phyloP scores from a whole-genome alignment of 2,113 vertebrate species.

The Empidonax traillii region DNA sequence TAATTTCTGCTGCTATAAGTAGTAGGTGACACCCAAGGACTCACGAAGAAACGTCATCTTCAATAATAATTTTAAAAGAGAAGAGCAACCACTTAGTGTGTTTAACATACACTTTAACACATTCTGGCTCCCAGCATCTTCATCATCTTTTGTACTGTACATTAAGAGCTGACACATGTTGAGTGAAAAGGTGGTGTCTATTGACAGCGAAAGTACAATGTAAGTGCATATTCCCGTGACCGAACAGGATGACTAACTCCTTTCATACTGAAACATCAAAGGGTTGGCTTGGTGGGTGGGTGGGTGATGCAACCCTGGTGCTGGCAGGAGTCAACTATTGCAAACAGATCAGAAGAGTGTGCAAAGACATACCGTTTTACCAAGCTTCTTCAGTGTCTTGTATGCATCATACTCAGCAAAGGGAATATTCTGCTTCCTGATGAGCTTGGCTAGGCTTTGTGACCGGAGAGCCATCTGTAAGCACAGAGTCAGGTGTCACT shows the following conservation, averaged over 20 bases:
- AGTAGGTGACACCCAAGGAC: background rate
- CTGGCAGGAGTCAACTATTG: background rate
- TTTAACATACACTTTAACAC: background rate
- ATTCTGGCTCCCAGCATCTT: background rate
- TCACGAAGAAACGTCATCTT: background rate
- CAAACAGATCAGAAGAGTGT: background rate
- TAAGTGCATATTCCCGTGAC: background rate
- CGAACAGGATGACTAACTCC: background rate
- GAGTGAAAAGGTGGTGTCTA: background rate
- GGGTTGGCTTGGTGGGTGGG: background rate
- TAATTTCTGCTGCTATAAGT: background rate
- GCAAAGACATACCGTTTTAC: conserved; percentile 71
- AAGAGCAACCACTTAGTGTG: background rate
- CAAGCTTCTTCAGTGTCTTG: conserved; percentile 76
- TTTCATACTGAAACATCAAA: background rate
- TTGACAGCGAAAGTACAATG: background rate
- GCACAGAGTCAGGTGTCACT: background rate
- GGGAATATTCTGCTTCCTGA: conserved; percentile 68
- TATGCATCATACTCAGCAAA: conserved; percentile 32
- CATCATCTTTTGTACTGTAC: background rate
- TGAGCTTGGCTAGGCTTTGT: conserved; percentile 75
- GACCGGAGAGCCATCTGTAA: conserved; percentile 76
- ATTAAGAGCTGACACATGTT: background rate
- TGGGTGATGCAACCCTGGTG: background rate
- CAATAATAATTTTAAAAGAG: background rate